Base-by-base conservation (phyloP, 2,888 invertebrate species). In the Diogma glabrata region DNA sequence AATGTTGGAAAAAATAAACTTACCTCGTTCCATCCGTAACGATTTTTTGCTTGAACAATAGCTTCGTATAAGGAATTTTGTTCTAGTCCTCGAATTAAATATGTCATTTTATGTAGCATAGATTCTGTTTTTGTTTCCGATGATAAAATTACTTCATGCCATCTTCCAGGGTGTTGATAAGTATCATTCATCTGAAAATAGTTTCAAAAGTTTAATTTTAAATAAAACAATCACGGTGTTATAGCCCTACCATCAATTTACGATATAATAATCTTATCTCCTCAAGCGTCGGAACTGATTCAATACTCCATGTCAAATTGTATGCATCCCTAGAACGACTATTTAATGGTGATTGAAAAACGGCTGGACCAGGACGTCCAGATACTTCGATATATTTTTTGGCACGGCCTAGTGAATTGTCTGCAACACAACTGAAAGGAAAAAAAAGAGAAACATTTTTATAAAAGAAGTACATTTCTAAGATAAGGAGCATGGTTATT, bases 11-110 rank as follows among this genome's bases (percentile, higher is more conserved):
- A 46, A 20, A 28, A 4, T 12, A 19, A 43, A 24, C 19, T 16
- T 36, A 77, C 78, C 73, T 82, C 81, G 60, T 82, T 82, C 82
- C 82, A 83, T 0, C 84, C 84, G 57, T 82, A 82, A 69, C 79
- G 74, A 67, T 84, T 84, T 72, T 81, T 82, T 47, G 83, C 82
- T 62, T 82, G 81, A 47, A 84, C 82, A 53, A 82, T 81, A 14
- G 82, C 82, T 60, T 84, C 84, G 65, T 83, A 84, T 17, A 81
- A 78, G 1, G 81, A 79, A 17, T 76, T 82, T 1, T 82, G 77
- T 59, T 81, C 75, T 56, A 84, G 69, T 23, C 75, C 75, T 24
- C 72, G 69, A 59, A 84, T 76, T 59, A 80, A 78, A 70, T 83
- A 80, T 3, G 77, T 69, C 64, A 83, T 82, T 57, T 75, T 66